Base-by-base conservation (phyloP, 2,113 vertebrate species). In the Trinectes maculatus region DNA sequence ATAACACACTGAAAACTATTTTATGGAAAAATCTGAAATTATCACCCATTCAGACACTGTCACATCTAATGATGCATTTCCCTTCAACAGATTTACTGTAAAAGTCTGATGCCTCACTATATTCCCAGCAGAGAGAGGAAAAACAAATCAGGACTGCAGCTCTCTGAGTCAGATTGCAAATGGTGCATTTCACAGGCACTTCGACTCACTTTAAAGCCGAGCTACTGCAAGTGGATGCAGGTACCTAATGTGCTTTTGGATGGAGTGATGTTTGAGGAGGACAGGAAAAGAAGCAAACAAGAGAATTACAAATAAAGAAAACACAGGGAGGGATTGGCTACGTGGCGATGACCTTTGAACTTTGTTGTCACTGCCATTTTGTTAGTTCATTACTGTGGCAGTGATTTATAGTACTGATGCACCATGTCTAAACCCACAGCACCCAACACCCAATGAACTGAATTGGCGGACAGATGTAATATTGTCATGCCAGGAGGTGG, bases 21-120 rank as follows among this genome's bases (percentile, higher is more conserved):
- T 16, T 24, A 58, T 29, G 12, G n/a, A 39, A 22, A 51, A 21
- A 55, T 56, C 5, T 18, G 13, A 40, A 54, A 37, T 42, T 31
- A 16, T 21, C 16, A 5, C 2, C 3, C 15, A 15, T 39, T 12
- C 3, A 53, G 62, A 48, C 0, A 44, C 16, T 67, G 34, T 28
- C 8, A 46, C 39, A 46, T n/a, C 7, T 21, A 44, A 42, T 44
- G 21, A 42, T 37, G 42, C 37, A 33, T 39, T 25, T 52, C 21
- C 47, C 39, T 69, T 43, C 15, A 39, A 47, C 49, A 24, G 48
- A 42, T 83, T 22, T 33, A 64, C 24, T 31, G 28, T 39, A 77
- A 80, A 79, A 68, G 69, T 53, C 29, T 36, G 22, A 59, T 21
- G 43, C 13, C 48, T 71, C 24, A 19, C 11, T 42, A 42, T 52